These are phyloP conservation scores for Leptosomus discolor DNA, from an alignment of 2,113 vertebrate genomes.

Conservation along the genomic window DNA sequence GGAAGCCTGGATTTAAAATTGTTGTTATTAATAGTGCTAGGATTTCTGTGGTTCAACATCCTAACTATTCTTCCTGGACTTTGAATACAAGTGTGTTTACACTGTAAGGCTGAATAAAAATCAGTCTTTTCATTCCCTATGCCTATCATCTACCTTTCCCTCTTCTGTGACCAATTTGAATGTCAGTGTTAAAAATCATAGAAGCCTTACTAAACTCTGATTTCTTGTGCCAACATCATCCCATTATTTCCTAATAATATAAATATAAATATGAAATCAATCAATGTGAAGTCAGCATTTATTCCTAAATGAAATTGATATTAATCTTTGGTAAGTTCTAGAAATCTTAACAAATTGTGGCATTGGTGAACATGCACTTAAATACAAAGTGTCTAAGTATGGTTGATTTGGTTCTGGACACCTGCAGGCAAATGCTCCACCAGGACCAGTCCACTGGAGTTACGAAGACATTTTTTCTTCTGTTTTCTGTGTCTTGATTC, in stretches of 20 bases:
- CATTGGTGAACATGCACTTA: neutral
- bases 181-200: neutral
- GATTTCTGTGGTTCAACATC: neutral
- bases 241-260: neutral
- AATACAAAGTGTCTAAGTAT: neutral
- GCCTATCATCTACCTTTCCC: neutral
- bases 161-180: neutral
- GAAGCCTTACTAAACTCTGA: neutral
- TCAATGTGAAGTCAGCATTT: neutral
- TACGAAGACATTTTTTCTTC: neutral
- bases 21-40: neutral
- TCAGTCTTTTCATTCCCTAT: neutral
- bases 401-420: neutral
- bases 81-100: neutral
- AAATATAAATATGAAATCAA: neutral
- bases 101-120: neutral
- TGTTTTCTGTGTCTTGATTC: neutral
- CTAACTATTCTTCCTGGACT: neutral
- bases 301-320: neutral
- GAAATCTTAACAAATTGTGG: neutral
- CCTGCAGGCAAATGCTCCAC: neutral
- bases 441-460: neutral
- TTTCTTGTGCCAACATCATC: neutral
- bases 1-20: neutral
- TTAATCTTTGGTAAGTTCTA: neutral